phyloP scores from a whole-genome alignment of 1,140 invertebrate genomes.

The Drosophila navojoa region DNA sequence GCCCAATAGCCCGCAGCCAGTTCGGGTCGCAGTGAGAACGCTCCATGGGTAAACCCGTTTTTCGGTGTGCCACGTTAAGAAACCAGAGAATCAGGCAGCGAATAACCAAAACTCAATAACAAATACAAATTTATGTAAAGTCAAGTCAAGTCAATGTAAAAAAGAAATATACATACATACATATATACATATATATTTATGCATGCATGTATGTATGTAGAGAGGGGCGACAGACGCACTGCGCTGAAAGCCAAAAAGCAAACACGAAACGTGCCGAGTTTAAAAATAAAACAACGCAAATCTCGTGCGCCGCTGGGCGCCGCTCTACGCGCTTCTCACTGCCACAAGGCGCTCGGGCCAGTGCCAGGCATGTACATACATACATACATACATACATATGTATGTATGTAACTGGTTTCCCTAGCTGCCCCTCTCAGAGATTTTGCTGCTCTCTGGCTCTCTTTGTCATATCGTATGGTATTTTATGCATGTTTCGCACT shows the following conservation, averaged over 20 bases:
- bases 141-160: constrained; percentile 50
- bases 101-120: constrained; percentile 40
- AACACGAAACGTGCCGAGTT: constrained; percentile 77
- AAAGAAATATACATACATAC: constrained; percentile 8
- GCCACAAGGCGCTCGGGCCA: constrained; percentile 9
- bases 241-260: constrained; percentile 48
- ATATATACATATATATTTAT: too few species aligned
- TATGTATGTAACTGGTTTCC: constrained; percentile 68
- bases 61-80: constrained; percentile 21
- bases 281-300: constrained; percentile 78
- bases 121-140: constrained; percentile 51
- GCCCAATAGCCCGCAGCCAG: constrained; percentile 14
- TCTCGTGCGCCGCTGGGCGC: constrained; percentile 64
- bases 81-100: constrained; percentile 42
- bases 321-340: constrained; percentile 67
- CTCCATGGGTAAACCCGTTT: constrained; percentile 46
- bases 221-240: constrained; percentile 4
- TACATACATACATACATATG: too few species aligned
- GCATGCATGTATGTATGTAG: too few species aligned
- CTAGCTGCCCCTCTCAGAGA: not conserved
- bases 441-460: constrained; percentile 3
- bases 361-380: not conserved
- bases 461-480: constrained; percentile 40
- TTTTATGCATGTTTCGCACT: constrained; percentile 34
- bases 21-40: constrained; percentile 15